Evolutionary conservation across 2,888 invertebrate species (phyloP), one percentile per base, ranked within the genome.

Genomic region (Artemia sinica): DNA sequence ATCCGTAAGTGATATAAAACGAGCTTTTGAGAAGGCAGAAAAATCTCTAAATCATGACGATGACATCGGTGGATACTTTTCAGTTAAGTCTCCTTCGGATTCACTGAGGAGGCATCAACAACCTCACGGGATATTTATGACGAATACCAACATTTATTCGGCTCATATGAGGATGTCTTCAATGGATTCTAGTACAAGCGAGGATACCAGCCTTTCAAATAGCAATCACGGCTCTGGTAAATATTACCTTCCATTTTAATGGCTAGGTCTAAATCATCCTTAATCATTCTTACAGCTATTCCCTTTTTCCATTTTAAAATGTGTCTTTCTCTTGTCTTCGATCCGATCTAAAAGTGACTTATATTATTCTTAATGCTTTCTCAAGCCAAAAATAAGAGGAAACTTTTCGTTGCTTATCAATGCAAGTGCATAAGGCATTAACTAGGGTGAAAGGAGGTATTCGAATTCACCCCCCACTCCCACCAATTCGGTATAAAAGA

Each of bases 1-100:
- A 65, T 80, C 80, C 70, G 84, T 84, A 2, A 83, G 81, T 69
- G 83, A 83, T 73, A 81, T 84, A 73, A 79, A 82, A 71, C 82
- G 81, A 72, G 83, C 82, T 65, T 81, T 84, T 73, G 84, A 84
- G 71, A 80, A 79, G 72, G 75, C 77, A 3, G 80, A 80, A 67
- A 72, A 71, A 14, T 70, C 72, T 41, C 73, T 74, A 48, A 65
- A n/a, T 66, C n/a, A 58, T 18, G n/a, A n/a, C n/a, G 58, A 58
- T 18, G 58, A 58, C 66, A 18, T n/a, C 12, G 9, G 58, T 14
- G 58, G 58, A 14, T n/a, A n/a, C 14, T 58, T 18, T 58, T 10
- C 58, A 18, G 18, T n/a, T 9, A n/a, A 10, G 11, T 58, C 58
- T n/a, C 58, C 58, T 8, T 18, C 58, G 2, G 18, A 58, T 58